Conservation (phyloP, 2,113 vertebrate genomes). For the Hydropotes inermis region DNA sequence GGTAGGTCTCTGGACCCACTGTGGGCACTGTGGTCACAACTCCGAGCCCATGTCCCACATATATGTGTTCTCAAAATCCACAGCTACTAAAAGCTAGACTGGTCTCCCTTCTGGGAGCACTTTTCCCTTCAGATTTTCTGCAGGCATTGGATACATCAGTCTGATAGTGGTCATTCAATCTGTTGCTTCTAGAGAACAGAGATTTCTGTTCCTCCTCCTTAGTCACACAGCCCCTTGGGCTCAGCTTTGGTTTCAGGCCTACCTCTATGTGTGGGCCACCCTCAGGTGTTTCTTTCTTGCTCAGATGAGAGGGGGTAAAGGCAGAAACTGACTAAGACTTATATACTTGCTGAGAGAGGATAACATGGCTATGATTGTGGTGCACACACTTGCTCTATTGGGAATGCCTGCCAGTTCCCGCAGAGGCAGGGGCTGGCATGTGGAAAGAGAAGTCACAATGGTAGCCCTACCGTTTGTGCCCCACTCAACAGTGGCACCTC, state of each 20-base stretch:
- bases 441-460: not conserved
- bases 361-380: not conserved
- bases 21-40: not conserved
- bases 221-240: not conserved
- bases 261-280: not conserved
- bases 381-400: not conserved
- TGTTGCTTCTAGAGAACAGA: not conserved
- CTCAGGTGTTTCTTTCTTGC: not conserved
- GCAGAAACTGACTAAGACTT: not conserved
- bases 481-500: not conserved
- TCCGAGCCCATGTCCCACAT: not conserved
- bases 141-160: not conserved
- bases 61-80: not conserved
- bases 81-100: not conserved
- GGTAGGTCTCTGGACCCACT: not conserved
- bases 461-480: not conserved
- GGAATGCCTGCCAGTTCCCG: not conserved
- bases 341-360: not conserved
- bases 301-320: not conserved
- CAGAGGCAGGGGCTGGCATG: not conserved
- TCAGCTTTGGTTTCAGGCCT: not conserved
- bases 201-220: not conserved
- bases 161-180: not conserved
- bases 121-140: not conserved
- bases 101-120: not conserved